phyloP scores from a whole-genome alignment of 2,888 invertebrate species.

The Dorcus hopei region DNA sequence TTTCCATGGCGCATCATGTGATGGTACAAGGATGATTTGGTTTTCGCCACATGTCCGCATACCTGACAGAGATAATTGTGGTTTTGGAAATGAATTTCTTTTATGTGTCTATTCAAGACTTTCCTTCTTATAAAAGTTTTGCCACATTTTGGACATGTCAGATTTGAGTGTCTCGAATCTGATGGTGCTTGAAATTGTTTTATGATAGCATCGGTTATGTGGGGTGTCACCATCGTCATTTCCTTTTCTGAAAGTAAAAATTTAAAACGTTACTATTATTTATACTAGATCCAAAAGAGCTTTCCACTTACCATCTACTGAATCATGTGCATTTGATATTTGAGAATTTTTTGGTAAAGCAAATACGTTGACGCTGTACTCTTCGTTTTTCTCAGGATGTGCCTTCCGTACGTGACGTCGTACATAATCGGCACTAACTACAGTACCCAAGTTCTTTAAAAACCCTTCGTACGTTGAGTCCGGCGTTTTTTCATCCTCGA shows the following conservation, averaged over 20 bases:
- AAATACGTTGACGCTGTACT: conserved; percentile 4
- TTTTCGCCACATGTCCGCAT: conserved; percentile 30
- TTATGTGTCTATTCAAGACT: conserved; percentile 21
- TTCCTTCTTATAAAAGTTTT: conserved; percentile 16
- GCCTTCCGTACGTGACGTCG: background rate
- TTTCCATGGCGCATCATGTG: conserved; percentile 46
- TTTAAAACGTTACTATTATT: no score
- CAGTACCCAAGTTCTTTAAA: conserved; percentile 34
- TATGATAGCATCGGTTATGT: background rate
- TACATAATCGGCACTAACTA: conserved; percentile 31
- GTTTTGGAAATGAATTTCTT: conserved; percentile 16
- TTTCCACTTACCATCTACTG: background rate
- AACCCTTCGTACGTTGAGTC: conserved; percentile 26
- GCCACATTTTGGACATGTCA: conserved; percentile 17
- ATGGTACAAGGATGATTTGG: conserved; percentile 26
- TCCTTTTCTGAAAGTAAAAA: no score
- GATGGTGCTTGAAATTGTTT: background rate
- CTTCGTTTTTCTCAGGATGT: background rate
- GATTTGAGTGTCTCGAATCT: background rate
- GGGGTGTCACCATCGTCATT: no score
- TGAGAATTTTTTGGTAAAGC: conserved; percentile 14
- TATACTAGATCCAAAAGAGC: no score
- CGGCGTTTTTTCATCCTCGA: conserved; percentile 26
- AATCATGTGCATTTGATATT: conserved; percentile 4
- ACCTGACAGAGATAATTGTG: conserved; percentile 28